These are phyloP conservation scores for Strix uralensis DNA, from an alignment of 2,113 vertebrate species.

Conservation along the genomic window DNA sequence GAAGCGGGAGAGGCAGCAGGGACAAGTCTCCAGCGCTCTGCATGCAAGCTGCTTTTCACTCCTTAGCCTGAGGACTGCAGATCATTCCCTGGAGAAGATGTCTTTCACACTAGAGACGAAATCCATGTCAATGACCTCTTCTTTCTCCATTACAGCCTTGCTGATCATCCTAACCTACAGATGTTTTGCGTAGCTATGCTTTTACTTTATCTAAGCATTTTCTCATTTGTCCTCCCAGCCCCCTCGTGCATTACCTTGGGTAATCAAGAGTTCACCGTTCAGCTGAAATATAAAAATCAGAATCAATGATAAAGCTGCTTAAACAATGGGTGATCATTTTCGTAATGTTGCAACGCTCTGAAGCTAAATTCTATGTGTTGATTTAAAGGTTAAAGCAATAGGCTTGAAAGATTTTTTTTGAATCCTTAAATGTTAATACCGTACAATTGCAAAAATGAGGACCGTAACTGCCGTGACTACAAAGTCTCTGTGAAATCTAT, in stretches of 20 bases:
- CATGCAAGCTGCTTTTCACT: neutral
- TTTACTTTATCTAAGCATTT: neutral
- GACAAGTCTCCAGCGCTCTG: neutral
- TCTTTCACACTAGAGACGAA: neutral
- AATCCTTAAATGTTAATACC: neutral
- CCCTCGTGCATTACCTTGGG: neutral
- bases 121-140: neutral
- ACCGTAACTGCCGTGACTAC: neutral
- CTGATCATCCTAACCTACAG: neutral
- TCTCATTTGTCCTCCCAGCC: neutral
- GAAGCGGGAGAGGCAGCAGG: neutral
- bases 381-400: slow-evolving; percentile 26
- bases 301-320: neutral
- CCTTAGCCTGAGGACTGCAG: neutral
- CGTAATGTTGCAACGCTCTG: neutral
- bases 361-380: neutral
- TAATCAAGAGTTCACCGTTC: neutral
- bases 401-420: neutral
- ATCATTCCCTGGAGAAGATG: neutral
- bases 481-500: neutral
- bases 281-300: neutral
- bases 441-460: neutral
- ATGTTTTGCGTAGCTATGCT: neutral
- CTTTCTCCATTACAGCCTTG: neutral
- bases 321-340: neutral